A percentile compares a stretch with the other conserved stretches of the same genome.
phyloP scores from a whole-genome alignment of 2,113 vertebrate species.

The Psephotus haematonotus region DNA sequence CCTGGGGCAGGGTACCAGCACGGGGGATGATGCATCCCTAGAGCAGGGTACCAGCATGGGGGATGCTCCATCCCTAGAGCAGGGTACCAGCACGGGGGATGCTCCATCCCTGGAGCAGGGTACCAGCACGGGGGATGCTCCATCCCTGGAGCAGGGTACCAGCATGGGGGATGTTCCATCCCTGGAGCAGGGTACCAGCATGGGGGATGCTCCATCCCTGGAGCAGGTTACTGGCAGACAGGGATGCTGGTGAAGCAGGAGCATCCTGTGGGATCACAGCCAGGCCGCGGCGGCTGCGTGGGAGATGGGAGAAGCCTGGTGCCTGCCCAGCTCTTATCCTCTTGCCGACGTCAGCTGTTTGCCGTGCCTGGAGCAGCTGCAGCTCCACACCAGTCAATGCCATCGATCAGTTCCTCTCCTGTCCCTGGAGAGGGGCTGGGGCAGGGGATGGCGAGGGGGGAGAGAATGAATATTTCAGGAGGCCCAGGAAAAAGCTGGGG shows the following conservation, averaged over 20 bases:
- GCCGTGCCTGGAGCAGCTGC: background rate
- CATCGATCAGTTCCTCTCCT: constrained; percentile 51
- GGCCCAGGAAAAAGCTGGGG: constrained; percentile 31
- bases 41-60: background rate
- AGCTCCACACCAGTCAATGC: constrained; percentile 32
- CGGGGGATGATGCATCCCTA: background rate
- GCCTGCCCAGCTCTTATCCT: background rate
- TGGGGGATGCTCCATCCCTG: background rate
- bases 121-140: accelerated
- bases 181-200: background rate
- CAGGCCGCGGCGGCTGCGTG: background rate
- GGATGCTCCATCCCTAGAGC: background rate
- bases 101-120: no score
- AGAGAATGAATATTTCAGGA: constrained; percentile 67
- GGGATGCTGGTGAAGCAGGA: accelerated
- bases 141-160: background rate
- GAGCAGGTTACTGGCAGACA: background rate
- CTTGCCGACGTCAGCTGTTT: constrained; percentile 18
- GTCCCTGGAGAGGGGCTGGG: background rate
- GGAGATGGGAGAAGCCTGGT: background rate
- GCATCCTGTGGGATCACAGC: background rate
- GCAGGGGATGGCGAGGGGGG: background rate
- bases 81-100: background rate
- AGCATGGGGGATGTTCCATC: accelerated
- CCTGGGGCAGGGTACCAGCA: background rate